Evolutionary conservation across 2,888 invertebrate species (phyloP).

Genomic region (Agelastica alni): DNA sequence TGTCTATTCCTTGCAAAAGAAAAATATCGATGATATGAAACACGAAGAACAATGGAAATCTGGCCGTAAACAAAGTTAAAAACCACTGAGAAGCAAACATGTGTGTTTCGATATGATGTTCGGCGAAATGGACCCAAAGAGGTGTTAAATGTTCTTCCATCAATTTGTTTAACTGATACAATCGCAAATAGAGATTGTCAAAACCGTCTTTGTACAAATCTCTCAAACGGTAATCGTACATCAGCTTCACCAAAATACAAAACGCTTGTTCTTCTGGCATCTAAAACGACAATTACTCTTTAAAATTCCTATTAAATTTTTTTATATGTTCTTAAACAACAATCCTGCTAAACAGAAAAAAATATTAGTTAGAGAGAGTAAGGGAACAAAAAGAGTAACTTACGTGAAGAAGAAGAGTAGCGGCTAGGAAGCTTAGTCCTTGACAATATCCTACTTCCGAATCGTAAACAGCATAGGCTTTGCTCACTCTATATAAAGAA

Average conservation of each 20-base stretch:
- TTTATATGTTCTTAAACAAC: too few relatives aligned
- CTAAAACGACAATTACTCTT: too few relatives aligned
- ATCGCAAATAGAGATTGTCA: slow-evolving; percentile 90
- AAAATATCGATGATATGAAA: slow-evolving; percentile 98
- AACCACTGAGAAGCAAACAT: slow-evolving; percentile 99
- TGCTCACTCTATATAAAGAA: slow-evolving; percentile 91
- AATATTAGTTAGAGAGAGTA: not conserved
- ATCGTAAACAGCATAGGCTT: slow-evolving; percentile 97
- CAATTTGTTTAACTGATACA: slow-evolving; percentile 92
- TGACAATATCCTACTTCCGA: slow-evolving; percentile 99
- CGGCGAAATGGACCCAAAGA: slow-evolving; percentile 79
- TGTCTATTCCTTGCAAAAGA: slow-evolving; percentile 90
- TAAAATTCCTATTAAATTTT: too few relatives aligned
- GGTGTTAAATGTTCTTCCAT: slow-evolving; percentile 89
- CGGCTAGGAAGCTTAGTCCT: slow-evolving; percentile 96
- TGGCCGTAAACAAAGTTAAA: slow-evolving; percentile 97
- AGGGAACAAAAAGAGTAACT: slow-evolving; percentile 54
- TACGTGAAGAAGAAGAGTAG: slow-evolving; percentile 93
- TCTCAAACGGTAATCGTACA: slow-evolving; percentile 94
- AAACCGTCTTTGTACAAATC: slow-evolving; percentile 97
- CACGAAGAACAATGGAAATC: slow-evolving; percentile 95
- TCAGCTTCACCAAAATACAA: slow-evolving; percentile 91
- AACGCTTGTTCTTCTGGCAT: slow-evolving; percentile 99
- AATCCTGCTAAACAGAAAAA: too few relatives aligned
- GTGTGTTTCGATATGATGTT: slow-evolving; percentile 88